phyloP scores from a whole-genome alignment of 1,140 invertebrate genomes.

The Drosophila mauritiana region DNA sequence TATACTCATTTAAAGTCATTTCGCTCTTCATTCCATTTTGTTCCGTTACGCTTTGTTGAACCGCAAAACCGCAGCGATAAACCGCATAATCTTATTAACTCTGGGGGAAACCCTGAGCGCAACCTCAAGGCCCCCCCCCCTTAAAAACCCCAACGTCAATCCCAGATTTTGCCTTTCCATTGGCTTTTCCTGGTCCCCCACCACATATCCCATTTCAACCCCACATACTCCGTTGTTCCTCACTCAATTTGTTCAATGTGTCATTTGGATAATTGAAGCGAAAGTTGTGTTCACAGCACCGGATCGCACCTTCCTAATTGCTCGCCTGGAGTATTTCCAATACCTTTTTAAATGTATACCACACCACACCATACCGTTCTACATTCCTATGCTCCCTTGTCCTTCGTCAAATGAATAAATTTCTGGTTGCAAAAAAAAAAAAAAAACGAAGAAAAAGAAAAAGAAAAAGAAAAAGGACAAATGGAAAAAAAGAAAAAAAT shows the following conservation, averaged over 20 bases:
- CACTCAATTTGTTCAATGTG: conserved; percentile 56
- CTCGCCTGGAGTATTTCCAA: conserved; percentile 16
- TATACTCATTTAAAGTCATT: background rate
- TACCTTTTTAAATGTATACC: background rate
- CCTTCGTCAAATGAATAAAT: conserved; percentile 42
- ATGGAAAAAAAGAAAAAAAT: conserved; percentile 1
- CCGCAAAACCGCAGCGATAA: conserved; percentile 40
- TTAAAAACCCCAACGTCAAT: conserved; percentile 18
- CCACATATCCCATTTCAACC: background rate
- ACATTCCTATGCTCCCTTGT: conserved; percentile 16
- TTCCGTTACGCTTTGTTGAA: conserved; percentile 23
- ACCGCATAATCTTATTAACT: conserved; percentile 57
- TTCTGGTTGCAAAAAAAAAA: conserved; percentile 21
- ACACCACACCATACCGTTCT: conserved; percentile 1
- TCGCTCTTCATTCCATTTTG: conserved; percentile 10
- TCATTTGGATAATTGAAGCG: conserved; percentile 62
- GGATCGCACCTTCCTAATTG: conserved; percentile 57
- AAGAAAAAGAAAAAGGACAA: background rate
- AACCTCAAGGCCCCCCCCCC: background rate
- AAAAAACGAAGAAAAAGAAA: background rate
- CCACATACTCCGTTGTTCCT: conserved; percentile 3
- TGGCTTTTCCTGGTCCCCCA: background rate
- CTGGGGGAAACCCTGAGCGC: conserved; percentile 13
- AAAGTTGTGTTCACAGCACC: conserved; percentile 57
- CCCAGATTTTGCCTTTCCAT: conserved; percentile 2